Evolutionary conservation across 2,797 vertebrate genomes (phyloP).

Genomic region (Siniperca obscura): DNA sequence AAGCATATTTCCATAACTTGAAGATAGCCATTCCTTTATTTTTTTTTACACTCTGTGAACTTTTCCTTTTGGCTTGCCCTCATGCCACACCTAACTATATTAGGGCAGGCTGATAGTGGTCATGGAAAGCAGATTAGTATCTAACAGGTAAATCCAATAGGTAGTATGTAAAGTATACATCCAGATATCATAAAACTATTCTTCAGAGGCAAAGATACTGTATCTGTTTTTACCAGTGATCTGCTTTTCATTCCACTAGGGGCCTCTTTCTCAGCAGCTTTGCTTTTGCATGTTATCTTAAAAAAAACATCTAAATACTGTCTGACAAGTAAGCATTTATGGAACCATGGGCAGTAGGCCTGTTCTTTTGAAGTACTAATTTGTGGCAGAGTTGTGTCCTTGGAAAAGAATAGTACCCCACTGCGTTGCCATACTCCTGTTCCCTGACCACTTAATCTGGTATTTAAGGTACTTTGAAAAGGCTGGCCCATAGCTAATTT

Average conservation of each 20-base stretch:
- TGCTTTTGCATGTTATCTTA: not conserved
- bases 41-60: not conserved
- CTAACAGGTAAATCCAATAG: conserved; percentile 38
- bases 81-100: not conserved
- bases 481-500: conserved; percentile 50
- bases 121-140: conserved; percentile 26
- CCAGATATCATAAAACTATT: conserved; percentile 21
- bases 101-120: not conserved
- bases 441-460: conserved; percentile 54
- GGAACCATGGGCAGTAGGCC: conserved; percentile 9
- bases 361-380: conserved; percentile 37
- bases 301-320: conserved; percentile 20
- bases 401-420: conserved; percentile 35
- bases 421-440: conserved; percentile 23
- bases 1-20: conserved; percentile 5
- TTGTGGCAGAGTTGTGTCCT: conserved; percentile 33
- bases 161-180: conserved; percentile 35
- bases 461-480: conserved; percentile 57
- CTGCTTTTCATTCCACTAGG: conserved; percentile 18
- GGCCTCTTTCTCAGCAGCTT: not conserved
- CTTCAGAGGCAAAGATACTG: conserved; percentile 21
- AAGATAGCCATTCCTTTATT: not conserved
- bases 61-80: not conserved
- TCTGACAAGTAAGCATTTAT: conserved; percentile 29
- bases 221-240: conserved; percentile 14